phyloP scores from a whole-genome alignment of 2,888 invertebrate genomes.

The Mallateleia sp. region DNA sequence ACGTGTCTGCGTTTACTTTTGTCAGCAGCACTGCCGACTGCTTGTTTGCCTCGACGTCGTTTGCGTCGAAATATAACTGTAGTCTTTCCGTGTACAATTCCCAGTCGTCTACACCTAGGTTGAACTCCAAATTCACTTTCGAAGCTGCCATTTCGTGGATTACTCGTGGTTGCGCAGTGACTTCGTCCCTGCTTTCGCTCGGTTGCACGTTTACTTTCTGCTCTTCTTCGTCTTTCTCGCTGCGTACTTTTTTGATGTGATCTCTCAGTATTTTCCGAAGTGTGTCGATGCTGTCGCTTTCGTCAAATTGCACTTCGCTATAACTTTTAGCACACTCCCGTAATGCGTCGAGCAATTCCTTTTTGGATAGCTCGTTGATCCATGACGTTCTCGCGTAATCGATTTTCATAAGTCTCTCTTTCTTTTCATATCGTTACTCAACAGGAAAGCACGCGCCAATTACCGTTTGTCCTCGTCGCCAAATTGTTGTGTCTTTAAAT shows the following conservation, averaged over 20 bases:
- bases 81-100: slow-evolving; percentile 52
- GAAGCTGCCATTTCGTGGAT: background rate
- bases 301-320: background rate
- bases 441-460: too few species aligned
- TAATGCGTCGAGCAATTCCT: background rate
- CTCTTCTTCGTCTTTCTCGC: too few species aligned
- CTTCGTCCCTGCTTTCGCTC: background rate
- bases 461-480: too few species aligned
- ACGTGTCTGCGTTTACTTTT: slow-evolving; percentile 45
- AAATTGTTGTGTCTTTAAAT: too few species aligned
- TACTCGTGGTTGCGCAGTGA: background rate
- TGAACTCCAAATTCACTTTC: slow-evolving; percentile 2
- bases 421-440: too few species aligned
- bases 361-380: background rate
- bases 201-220: too few species aligned
- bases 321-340: background rate
- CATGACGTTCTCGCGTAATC: background rate
- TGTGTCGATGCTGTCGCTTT: background rate
- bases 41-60: slow-evolving; percentile 53
- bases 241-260: too few species aligned
- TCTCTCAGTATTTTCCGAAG: background rate
- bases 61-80: slow-evolving; percentile 69
- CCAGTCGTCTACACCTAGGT: slow-evolving; percentile 32
- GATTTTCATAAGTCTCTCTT: background rate
- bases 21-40: slow-evolving; percentile 60